These are phyloP conservation scores for Alcedo atthis DNA, from an alignment of 2,797 vertebrate genomes.

Conservation along the genomic window DNA sequence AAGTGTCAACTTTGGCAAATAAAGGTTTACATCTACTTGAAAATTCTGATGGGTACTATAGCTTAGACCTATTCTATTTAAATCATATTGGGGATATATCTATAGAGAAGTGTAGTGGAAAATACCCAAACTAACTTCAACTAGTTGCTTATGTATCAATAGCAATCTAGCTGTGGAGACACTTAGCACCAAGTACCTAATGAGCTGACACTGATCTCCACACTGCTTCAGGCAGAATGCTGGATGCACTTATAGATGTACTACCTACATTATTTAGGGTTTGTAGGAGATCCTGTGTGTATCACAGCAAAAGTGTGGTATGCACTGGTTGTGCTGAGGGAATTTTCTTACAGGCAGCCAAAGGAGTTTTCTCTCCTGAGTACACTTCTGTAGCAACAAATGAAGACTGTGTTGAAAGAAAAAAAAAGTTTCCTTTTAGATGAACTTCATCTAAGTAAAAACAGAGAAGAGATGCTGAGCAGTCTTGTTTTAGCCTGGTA, in stretches of 20 bases:
- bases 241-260: not conserved
- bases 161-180: not conserved
- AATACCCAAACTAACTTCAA: not conserved
- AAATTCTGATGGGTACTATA: not conserved
- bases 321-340: not conserved
- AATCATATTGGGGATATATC: not conserved
- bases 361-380: not conserved
- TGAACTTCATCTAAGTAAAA: conserved; percentile 6
- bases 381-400: not conserved
- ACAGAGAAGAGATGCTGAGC: not conserved
- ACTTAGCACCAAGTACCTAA: not conserved
- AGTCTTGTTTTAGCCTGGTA: not conserved
- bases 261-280: not conserved
- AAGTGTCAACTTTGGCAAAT: not conserved
- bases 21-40: not conserved
- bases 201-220: not conserved
- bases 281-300: not conserved
- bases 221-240: not conserved
- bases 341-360: not conserved
- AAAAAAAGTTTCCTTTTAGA: not conserved
- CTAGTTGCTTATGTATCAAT: not conserved
- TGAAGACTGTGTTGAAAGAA: not conserved
- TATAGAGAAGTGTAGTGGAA: not conserved
- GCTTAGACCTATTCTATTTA: not conserved
- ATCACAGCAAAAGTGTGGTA: not conserved